Base-by-base conservation (phyloP, 30 jellyfish, hydroid and myxozoan species). In the Hydractinia echinata region DNA sequence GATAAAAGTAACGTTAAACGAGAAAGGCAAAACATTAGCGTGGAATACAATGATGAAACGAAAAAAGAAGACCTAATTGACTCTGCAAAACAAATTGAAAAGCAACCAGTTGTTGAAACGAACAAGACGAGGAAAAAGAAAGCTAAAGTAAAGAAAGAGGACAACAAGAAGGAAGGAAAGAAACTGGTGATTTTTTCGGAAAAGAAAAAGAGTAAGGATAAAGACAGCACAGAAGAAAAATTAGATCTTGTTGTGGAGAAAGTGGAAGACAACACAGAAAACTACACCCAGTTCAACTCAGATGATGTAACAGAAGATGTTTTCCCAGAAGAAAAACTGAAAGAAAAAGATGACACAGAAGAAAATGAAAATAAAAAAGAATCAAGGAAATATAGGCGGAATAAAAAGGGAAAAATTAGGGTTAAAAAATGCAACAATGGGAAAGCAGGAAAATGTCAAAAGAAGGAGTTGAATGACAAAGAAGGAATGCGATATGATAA, bases 41-140 rank as follows among this genome's bases (percentile, higher is more conserved):
- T 30, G 44, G 44, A 30, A 30, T 30, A 30, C 44, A 30, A 30
- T 2, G 44, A 30, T 30, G 44, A 30, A 30, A 30, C 44, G 44
- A 30, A 30, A 30, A 30, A 30, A 30, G 44, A 30, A 30, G 44
- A 30, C 44, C 44, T 30, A 30, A 30, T 30, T 30, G 44, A 30
- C 44, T 30, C 44, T 30, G 44, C 44, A 64, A 51, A 64, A 64
- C 44, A 64, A 51, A 64, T 0, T 44, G 39, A 64, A 9, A 64
- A 13, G 16, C 19, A 64, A 30, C 44, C 44, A 30, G 44, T 30
- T 30, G 44, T 30, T 30, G 44, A 30, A 13, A 44, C 39, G 1
- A 44, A 64, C 10, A 30, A 76, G 74, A 87, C 67, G 61, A 87
- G 88, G 20, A 56, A 84, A 56, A 56, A 86, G 55, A 68, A 70